Percentiles rank a stretch among this genome's conserved stretches.
Conservation (phyloP, 2,888 invertebrate genomes). For the Harmothoe impar region DNA sequence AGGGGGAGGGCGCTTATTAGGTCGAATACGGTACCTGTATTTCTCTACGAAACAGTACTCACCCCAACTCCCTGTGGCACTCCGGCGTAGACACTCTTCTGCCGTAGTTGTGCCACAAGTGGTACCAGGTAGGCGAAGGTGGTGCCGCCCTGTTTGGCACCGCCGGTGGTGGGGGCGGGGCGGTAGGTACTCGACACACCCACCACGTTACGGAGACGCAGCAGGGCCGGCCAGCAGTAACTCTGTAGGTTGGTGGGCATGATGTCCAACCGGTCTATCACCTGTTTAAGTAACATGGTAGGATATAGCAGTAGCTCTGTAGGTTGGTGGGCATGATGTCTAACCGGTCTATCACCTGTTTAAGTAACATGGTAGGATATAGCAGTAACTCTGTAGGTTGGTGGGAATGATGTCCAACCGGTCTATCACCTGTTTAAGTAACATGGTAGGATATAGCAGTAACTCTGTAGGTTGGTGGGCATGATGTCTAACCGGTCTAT, state of each 20-base stretch:
- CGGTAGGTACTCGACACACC: constrained; percentile 85
- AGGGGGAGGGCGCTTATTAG: too few relatives aligned
- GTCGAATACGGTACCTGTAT: too few relatives aligned
- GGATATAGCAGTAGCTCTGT: constrained; percentile 87
- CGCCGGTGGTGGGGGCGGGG: constrained; percentile 55
- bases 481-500: too few relatives aligned
- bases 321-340: constrained; percentile 85
- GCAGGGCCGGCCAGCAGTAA: constrained; percentile 89
- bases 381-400: too few relatives aligned
- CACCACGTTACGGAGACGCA: constrained; percentile 87
- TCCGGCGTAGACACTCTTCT: constrained; percentile 81
- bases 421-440: too few relatives aligned
- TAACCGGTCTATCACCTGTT: constrained; percentile 67
- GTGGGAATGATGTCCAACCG: too few relatives aligned
- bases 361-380: too few relatives aligned
- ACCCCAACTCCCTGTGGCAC: constrained; percentile 71
- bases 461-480: too few relatives aligned
- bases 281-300: background rate
- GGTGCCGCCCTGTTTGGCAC: constrained; percentile 79
- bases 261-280: constrained; percentile 75
- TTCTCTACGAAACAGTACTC: too few relatives aligned
- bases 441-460: too few relatives aligned
- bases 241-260: constrained; percentile 87
- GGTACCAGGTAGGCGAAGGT: constrained; percentile 89
- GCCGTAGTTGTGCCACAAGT: constrained; percentile 86